phyloP scores from a whole-genome alignment of 1,140 invertebrate species.

The Apocrypta bakeri region DNA sequence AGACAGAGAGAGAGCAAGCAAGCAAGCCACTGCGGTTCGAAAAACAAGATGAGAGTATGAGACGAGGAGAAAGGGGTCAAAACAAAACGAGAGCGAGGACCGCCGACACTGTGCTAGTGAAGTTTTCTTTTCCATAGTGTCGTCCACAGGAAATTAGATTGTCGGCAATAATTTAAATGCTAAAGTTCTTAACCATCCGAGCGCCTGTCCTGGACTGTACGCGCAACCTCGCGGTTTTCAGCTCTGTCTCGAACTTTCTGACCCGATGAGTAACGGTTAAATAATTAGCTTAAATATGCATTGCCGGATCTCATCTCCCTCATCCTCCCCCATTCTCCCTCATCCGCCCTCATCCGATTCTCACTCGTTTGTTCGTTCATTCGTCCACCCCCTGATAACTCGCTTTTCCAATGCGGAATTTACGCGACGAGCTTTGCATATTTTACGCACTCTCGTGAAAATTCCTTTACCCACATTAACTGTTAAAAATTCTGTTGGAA shows the following conservation, averaged over 20 bases:
- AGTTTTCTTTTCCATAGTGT: conserved; percentile 44
- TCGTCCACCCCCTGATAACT: too few species aligned
- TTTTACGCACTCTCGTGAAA: too few species aligned
- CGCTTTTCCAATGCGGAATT: too few species aligned
- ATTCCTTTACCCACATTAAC: too few species aligned
- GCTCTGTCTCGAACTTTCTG: conserved; percentile 51
- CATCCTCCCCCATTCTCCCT: not conserved
- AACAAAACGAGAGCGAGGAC: not conserved
- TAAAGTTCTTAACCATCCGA: conserved; percentile 60
- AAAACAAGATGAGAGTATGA: conserved; percentile 37
- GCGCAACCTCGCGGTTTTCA: not conserved
- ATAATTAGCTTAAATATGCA: conserved; percentile 66
- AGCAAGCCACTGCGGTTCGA: not conserved
- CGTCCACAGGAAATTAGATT: conserved; percentile 57
- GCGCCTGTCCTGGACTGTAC: conserved; percentile 49
- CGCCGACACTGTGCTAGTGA: not conserved
- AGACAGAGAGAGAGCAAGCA: too few species aligned
- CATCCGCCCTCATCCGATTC: not conserved
- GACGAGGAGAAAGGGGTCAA: not conserved
- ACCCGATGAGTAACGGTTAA: conserved; percentile 63
- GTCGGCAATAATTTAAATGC: conserved; percentile 59
- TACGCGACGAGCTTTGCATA: too few species aligned
- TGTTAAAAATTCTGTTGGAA: too few species aligned
- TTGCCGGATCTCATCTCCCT: conserved; percentile 28
- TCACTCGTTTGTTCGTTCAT: not conserved